Base-by-base conservation (phyloP, 2,113 vertebrate genomes). In the Centropus unirufus region DNA sequence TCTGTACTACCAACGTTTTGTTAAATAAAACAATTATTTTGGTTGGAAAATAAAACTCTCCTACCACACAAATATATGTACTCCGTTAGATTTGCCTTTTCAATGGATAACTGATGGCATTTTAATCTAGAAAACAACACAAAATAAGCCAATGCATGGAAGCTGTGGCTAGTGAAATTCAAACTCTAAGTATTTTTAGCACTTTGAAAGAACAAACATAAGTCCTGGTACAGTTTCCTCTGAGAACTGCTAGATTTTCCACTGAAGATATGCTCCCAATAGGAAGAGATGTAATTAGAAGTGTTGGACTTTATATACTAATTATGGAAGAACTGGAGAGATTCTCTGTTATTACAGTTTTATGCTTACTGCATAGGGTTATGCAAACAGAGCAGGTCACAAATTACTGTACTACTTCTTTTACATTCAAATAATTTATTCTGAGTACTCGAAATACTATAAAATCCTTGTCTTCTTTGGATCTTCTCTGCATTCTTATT, bases 381-480 rank as follows among this genome's bases (percentile, higher is more conserved):
- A 44, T 32, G 42, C 10, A 68, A 90, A 89, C 47, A 89, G 57
- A 63, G 15, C 42, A 89, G 55, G 46, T 86, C 64, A 72, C 46
- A 92, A 80, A 87, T 87, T 59, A 36, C 8, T 4, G 1, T 30
- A 52, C 64, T 83, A 40, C 51, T 83, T 57, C 62, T 90, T 89
- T 87, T 67, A 57, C 46, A 84, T 44, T 89, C 55, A 87, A 72
- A 87, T 78, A 10, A 87, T 87, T 89, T 90, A 55, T 74, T 89
- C 64, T 57, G 47, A 52, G 4, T 61, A 81, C 47, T 90, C 10
- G 46, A 67, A 67, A 39, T 13, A 34, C 12, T 19, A 54, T 14
- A 58, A 70, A 89, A 57, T 89, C 29, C 13, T 64, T 42, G 8
- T 57, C 14, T 8, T 67, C 68, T 59, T 80, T 64, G 24, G n/a